A percentile compares a stretch with the other conserved stretches of the same genome.
phyloP scores from a whole-genome alignment of 2,888 invertebrate genomes.

The Gastrophysa polygoni region DNA sequence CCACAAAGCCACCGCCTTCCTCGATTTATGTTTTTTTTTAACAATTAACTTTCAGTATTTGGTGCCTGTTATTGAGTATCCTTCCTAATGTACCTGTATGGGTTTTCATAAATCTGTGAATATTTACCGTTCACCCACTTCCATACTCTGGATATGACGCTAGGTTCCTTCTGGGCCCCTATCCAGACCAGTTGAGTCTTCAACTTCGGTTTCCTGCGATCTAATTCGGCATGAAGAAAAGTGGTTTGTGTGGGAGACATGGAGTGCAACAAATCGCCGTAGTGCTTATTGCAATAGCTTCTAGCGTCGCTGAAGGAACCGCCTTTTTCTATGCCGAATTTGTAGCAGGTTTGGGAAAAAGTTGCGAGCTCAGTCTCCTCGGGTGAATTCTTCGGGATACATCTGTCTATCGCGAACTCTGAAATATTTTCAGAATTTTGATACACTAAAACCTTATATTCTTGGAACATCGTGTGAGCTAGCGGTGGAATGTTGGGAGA shows the following conservation, averaged over 20 bases:
- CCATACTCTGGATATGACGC: constrained; percentile 82
- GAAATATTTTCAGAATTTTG: no score
- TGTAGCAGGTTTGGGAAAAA: constrained; percentile 87
- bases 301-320: constrained; percentile 84
- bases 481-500: no score
- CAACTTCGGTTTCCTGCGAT: constrained; percentile 76
- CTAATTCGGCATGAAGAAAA: constrained; percentile 78
- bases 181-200: constrained; percentile 92
- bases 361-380: constrained; percentile 83
- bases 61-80: no score
- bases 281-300: constrained; percentile 69
- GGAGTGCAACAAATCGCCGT: constrained; percentile 74
- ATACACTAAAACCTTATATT: no score
- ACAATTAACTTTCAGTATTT: no score
- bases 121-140: constrained; percentile 87
- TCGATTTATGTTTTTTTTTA: no score
- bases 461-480: no score
- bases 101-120: no score
- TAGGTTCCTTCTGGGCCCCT: constrained; percentile 87
- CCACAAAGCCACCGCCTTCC: no score
- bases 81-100: no score
- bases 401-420: constrained; percentile 87
- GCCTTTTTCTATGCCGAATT: constrained; percentile 82
- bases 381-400: constrained; percentile 73
- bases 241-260: constrained; percentile 64